These are phyloP conservation scores for Megatriorchis doriae DNA, from an alignment of 2,113 vertebrate genomes.

Conservation along the genomic window DNA sequence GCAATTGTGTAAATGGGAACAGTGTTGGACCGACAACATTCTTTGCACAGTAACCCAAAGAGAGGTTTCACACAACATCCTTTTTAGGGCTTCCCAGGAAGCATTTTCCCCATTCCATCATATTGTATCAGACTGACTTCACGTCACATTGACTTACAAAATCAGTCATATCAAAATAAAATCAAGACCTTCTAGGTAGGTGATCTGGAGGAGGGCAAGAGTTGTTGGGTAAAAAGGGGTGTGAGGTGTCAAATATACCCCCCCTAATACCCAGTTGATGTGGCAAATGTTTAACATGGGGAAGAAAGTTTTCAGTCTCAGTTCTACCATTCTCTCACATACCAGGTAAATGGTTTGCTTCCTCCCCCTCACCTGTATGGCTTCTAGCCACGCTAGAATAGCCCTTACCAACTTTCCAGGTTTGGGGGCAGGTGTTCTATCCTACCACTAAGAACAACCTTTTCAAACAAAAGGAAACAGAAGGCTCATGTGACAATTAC, in stretches of 20 bases:
- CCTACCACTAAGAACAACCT: neutral
- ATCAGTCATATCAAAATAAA: neutral
- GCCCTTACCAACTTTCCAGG: too few species aligned
- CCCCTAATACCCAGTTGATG: neutral
- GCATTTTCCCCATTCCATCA: neutral
- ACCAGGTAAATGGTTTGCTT: neutral
- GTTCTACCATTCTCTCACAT: neutral
- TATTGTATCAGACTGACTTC: neutral
- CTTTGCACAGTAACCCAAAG: neutral
- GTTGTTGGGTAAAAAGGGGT: neutral
- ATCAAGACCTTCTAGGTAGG: neutral
- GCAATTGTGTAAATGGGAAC: neutral
- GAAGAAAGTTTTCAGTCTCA: neutral
- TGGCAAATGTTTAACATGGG: neutral
- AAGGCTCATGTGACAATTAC: neutral
- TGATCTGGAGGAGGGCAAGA: neutral
- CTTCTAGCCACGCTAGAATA: neutral
- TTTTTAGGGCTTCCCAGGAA: neutral
- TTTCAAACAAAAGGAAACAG: neutral
- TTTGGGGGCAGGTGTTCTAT: neutral
- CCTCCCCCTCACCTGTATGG: too few species aligned
- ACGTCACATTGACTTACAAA: neutral
- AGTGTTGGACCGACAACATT: neutral
- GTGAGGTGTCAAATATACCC: neutral
- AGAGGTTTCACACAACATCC: neutral